Evolutionary conservation across 2,113 vertebrate species (phyloP).

Genomic region (Ictalurus furcatus): DNA sequence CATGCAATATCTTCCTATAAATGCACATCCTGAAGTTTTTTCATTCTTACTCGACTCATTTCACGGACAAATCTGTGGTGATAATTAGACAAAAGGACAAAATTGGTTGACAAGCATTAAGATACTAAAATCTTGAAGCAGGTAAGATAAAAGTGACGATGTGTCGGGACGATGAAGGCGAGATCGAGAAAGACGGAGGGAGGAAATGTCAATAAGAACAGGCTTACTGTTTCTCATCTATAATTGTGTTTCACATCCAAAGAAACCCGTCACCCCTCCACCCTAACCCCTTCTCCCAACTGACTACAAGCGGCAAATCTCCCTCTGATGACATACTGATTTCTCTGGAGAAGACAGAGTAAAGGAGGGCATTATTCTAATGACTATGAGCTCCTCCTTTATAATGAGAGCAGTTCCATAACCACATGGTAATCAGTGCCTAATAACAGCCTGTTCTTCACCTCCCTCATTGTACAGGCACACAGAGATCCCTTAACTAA

Average conservation of each 20-base stretch:
- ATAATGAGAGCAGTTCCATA: constrained; percentile 29
- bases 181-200: constrained; percentile 14
- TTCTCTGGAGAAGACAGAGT: constrained; percentile 19
- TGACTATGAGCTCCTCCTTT: constrained; percentile 20
- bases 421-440: constrained; percentile 22
- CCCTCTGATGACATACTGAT: constrained; percentile 33
- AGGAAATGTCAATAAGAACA: constrained; percentile 51
- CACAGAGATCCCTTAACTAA: constrained; percentile 12
- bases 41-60: constrained; percentile 22
- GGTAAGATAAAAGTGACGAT: constrained; percentile 7
- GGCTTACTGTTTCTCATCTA: constrained; percentile 22
- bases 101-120: constrained; percentile 33
- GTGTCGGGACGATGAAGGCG: neutral
- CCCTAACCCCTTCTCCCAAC: constrained; percentile 7
- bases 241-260: constrained; percentile 19
- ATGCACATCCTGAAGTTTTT: neutral
- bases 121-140: constrained; percentile 47
- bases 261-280: neutral
- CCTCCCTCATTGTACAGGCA: constrained; percentile 18
- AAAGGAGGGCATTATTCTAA: constrained; percentile 30
- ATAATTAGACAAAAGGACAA: constrained; percentile 33
- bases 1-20: too few relatives aligned
- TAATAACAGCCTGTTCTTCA: constrained; percentile 42
- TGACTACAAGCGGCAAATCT: constrained; percentile 8
- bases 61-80: constrained; percentile 13